Evolutionary conservation across 2,113 vertebrate species (phyloP).

Genomic region (Patagioenas fasciata): DNA sequence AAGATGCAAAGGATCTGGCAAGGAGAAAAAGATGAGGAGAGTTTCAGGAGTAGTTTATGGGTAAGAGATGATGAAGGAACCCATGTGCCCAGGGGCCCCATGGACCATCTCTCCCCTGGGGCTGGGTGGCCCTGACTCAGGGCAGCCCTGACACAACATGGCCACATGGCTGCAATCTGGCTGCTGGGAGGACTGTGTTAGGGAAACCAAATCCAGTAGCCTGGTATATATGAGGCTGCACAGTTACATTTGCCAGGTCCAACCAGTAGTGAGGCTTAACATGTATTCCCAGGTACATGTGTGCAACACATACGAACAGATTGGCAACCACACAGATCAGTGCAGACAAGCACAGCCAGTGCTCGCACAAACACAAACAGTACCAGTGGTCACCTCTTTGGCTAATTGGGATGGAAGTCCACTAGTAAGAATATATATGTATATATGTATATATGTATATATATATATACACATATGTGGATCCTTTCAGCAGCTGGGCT

Average conservation of each 20-base stretch:
- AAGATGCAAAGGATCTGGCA: not conserved
- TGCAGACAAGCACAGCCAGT: rapidly evolving
- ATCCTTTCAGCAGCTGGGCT: not conserved
- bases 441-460: no score
- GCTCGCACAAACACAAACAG: not conserved
- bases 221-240: not conserved
- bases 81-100: rapidly evolving
- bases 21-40: not conserved
- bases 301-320: not conserved
- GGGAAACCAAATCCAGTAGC: not conserved
- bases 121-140: not conserved
- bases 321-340: not conserved
- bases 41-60: not conserved
- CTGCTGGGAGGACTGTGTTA: not conserved
- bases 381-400: not conserved
- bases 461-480: not conserved
- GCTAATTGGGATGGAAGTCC: not conserved
- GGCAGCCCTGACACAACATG: not conserved
- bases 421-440: not conserved
- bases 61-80: not conserved
- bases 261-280: not conserved
- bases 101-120: rapidly evolving
- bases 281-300: not conserved
- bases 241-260: not conserved
- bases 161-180: rapidly evolving